phyloP scores from a whole-genome alignment of 2,888 invertebrate species.

The Clistopyga incitator region DNA sequence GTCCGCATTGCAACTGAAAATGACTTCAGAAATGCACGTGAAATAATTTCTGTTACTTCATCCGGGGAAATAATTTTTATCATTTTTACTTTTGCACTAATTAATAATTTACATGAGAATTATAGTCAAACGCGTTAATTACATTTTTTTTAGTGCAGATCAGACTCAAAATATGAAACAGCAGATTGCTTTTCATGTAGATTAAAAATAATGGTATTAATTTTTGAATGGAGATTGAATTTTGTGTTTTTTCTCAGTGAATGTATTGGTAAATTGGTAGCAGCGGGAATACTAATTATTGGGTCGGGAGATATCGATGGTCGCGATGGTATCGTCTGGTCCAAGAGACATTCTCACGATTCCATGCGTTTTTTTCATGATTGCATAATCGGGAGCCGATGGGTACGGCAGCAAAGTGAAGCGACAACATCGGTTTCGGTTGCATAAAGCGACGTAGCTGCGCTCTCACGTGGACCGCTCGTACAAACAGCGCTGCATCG shows the following conservation, averaged over 20 bases:
- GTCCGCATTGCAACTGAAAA: neutral
- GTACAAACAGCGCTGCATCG: neutral
- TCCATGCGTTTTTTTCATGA: neutral
- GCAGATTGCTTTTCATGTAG: no score
- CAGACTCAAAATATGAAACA: no score
- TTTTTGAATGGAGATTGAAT: no score
- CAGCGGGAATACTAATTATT: neutral
- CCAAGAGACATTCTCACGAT: slow-evolving; percentile 19
- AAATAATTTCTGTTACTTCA: no score
- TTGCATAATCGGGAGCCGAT: slow-evolving; percentile 2
- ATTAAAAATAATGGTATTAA: no score
- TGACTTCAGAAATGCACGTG: neutral
- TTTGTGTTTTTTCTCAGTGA: neutral
- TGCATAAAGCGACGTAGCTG: slow-evolving; percentile 19
- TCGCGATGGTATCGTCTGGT: neutral
- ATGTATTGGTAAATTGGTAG: neutral
- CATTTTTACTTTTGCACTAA: no score
- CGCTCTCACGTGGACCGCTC: neutral
- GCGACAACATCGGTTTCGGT: slow-evolving; percentile 19
- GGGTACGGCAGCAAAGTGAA: neutral
- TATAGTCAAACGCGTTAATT: neutral
- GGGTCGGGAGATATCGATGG: neutral
- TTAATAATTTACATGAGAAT: neutral
- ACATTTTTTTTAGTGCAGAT: neutral
- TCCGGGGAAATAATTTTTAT: no score